Conservation (phyloP, 2,113 vertebrate genomes). For the Pyxicephalus adspersus region DNA sequence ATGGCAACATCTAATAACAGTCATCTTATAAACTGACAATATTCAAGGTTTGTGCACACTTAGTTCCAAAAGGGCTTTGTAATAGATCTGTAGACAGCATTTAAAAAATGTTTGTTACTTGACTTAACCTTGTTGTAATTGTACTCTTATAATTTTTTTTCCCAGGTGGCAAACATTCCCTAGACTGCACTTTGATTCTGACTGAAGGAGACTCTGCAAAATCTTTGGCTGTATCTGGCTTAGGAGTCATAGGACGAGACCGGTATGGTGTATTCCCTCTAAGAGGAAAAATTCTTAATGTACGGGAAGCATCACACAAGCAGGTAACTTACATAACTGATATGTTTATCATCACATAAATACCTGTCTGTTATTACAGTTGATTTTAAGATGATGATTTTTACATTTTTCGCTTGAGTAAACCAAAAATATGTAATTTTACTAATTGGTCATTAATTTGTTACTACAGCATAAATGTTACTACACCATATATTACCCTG, state of each 20-base stretch:
- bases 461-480: too few relatives aligned
- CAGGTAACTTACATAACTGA: constrained; percentile 80
- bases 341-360: neutral
- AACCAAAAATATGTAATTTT: too few relatives aligned
- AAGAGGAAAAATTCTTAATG: constrained; percentile 97
- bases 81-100: too few relatives aligned
- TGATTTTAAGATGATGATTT: too few relatives aligned
- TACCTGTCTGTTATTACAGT: too few relatives aligned
- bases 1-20: too few relatives aligned
- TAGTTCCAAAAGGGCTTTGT: too few relatives aligned
- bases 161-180: constrained; percentile 94
- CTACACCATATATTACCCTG: too few relatives aligned
- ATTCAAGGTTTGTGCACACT: too few relatives aligned
- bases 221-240: constrained; percentile 93
- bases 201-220: constrained; percentile 98
- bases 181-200: constrained; percentile 94
- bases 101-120: neutral
- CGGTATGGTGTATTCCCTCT: constrained; percentile 96
- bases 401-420: too few relatives aligned
- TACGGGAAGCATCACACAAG: constrained; percentile 96
- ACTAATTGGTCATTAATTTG: too few relatives aligned
- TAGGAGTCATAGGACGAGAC: constrained; percentile 94
- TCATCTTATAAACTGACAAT: too few relatives aligned
- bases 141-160: constrained; percentile 14
- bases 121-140: neutral